Evolutionary conservation across 2,888 invertebrate genomes (phyloP).

Genomic region (Archips xylosteana): DNA sequence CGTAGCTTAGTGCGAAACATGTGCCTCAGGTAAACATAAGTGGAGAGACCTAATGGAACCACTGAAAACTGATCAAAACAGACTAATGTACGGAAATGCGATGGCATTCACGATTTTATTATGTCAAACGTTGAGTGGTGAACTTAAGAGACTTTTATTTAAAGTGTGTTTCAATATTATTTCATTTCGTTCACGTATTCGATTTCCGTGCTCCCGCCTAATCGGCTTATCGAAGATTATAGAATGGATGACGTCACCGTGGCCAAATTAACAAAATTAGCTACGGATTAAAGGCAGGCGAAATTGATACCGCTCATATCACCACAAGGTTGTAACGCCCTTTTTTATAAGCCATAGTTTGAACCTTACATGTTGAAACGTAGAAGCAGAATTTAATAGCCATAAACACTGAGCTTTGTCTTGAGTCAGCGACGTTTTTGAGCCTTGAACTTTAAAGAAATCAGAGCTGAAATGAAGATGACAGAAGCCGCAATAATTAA

Average conservation of each 20-base stretch:
- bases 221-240: constrained; percentile 37
- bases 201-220: constrained; percentile 14
- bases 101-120: too few species aligned
- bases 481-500: constrained; percentile 32
- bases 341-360: not conserved
- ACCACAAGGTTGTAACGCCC: constrained; percentile 6
- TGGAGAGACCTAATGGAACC: too few species aligned
- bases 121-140: too few species aligned
- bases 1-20: too few species aligned
- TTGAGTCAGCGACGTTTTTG: constrained; percentile 6
- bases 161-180: too few species aligned
- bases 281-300: constrained; percentile 8
- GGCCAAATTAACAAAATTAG: constrained; percentile 18
- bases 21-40: too few species aligned
- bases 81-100: too few species aligned
- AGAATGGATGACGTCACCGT: constrained; percentile 30
- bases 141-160: too few species aligned
- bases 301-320: constrained; percentile 15
- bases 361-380: not conserved
- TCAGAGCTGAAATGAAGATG: constrained; percentile 20
- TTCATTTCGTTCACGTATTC: constrained; percentile 17
- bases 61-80: too few species aligned
- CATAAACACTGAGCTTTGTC: not conserved
- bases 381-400: not conserved
- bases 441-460: constrained; percentile 25